Evolutionary conservation across 2,888 invertebrate genomes (phyloP).

Genomic region (Diaperis boleti): DNA sequence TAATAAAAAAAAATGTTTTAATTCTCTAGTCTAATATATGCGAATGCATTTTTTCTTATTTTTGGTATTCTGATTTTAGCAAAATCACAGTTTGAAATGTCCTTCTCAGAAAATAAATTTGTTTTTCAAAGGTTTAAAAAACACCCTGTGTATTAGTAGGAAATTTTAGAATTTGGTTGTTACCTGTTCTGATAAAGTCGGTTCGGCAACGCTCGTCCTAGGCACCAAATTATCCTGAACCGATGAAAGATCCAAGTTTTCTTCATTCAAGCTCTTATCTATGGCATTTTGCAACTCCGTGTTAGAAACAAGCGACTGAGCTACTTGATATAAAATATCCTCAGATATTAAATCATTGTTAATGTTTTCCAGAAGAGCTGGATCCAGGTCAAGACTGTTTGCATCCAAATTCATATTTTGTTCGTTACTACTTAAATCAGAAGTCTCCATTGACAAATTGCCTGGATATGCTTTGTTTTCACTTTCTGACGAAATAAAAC

Average conservation of each 20-base stretch:
- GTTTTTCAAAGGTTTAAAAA: too few species aligned
- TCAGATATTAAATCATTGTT: slow-evolving; percentile 78
- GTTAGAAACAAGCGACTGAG: slow-evolving; percentile 76
- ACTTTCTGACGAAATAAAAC: slow-evolving; percentile 56
- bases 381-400: slow-evolving; percentile 72
- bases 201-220: neutral
- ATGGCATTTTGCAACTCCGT: slow-evolving; percentile 78
- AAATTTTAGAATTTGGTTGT: neutral
- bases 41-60: too few species aligned
- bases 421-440: slow-evolving; percentile 49
- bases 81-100: too few species aligned
- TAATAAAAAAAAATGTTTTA: too few species aligned
- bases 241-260: slow-evolving; percentile 59
- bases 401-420: slow-evolving; percentile 67
- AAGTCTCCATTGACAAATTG: slow-evolving; percentile 35
- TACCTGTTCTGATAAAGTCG: slow-evolving; percentile 25
- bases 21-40: too few species aligned
- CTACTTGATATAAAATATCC: slow-evolving; percentile 80
- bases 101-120: too few species aligned
- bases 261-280: slow-evolving; percentile 70
- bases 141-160: too few species aligned
- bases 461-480: slow-evolving; percentile 58
- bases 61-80: too few species aligned
- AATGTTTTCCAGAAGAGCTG: slow-evolving; percentile 71
- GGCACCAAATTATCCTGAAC: neutral